A percentile compares a stretch with the other conserved stretches of the same genome.
Evolutionary conservation across 2,797 vertebrate species (phyloP).

Genomic region (Selene dorsalis): DNA sequence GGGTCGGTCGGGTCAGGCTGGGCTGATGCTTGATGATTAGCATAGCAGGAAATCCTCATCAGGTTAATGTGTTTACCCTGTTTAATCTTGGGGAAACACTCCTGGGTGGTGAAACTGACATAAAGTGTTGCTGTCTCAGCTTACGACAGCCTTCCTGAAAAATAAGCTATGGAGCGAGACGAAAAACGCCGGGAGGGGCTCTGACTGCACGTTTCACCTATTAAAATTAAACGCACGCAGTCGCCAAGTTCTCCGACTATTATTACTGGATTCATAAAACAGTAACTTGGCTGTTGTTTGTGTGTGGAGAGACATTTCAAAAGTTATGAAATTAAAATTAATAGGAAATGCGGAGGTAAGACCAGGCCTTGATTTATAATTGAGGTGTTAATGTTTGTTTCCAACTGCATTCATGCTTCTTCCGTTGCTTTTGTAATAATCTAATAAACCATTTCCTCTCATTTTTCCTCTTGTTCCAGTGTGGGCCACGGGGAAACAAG

Average conservation of each 20-base stretch:
- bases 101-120: conserved; percentile 48
- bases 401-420: background rate
- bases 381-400: background rate
- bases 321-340: background rate
- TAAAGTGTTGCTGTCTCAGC: conserved; percentile 25
- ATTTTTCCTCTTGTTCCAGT: background rate
- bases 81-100: conserved; percentile 71
- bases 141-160: conserved; percentile 45
- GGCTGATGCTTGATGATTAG: conserved; percentile 48
- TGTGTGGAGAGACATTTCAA: background rate
- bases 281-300: background rate
- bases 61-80: conserved; percentile 59
- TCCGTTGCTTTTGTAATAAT: background rate
- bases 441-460: background rate
- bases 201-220: background rate
- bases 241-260: background rate
- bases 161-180: background rate
- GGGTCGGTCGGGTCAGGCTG: conserved; percentile 29
- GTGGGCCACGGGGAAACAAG: background rate
- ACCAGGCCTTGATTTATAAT: background rate
- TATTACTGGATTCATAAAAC: background rate
- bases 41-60: conserved; percentile 68
- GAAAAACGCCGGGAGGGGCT: background rate
- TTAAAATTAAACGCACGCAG: background rate
- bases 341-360: background rate